phyloP scores from a whole-genome alignment of 2,113 vertebrate genomes.

The Tympanuchus pallidicinctus region DNA sequence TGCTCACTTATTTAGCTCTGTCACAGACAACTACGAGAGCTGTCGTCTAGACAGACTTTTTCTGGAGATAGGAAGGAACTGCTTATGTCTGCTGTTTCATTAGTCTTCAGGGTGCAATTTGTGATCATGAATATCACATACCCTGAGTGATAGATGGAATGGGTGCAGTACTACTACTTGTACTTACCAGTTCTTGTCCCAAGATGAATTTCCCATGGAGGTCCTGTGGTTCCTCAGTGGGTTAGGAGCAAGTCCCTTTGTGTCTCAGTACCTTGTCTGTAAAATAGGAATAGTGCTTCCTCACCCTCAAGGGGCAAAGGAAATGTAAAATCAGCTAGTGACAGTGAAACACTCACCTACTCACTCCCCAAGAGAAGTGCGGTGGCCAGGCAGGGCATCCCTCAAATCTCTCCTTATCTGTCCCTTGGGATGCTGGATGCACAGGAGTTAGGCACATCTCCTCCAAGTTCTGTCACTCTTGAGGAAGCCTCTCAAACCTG shows the following conservation, averaged over 20 bases:
- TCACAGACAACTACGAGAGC: background rate
- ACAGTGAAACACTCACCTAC: background rate
- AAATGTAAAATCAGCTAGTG: background rate
- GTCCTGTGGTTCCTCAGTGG: background rate
- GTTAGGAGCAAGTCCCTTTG: background rate
- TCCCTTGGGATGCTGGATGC: background rate
- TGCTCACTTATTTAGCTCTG: background rate
- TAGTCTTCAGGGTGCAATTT: constrained; percentile 9
- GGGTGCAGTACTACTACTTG: background rate
- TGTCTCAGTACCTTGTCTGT: background rate
- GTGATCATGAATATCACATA: constrained; percentile 12
- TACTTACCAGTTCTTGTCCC: background rate
- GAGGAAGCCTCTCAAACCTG: background rate
- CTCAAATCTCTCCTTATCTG: background rate
- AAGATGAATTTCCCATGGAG: background rate
- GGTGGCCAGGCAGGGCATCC: background rate
- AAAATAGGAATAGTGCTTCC: background rate
- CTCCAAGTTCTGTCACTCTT: background rate
- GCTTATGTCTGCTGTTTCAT: constrained; percentile 12
- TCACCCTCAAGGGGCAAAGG: background rate
- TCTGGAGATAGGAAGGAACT: constrained; percentile 8
- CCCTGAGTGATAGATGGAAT: background rate
- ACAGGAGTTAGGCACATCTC: background rate
- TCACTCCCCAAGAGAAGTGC: background rate
- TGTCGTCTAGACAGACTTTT: constrained; percentile 48